phyloP scores from a whole-genome alignment of 2,888 invertebrate species.

The Spodoptera exigua region DNA sequence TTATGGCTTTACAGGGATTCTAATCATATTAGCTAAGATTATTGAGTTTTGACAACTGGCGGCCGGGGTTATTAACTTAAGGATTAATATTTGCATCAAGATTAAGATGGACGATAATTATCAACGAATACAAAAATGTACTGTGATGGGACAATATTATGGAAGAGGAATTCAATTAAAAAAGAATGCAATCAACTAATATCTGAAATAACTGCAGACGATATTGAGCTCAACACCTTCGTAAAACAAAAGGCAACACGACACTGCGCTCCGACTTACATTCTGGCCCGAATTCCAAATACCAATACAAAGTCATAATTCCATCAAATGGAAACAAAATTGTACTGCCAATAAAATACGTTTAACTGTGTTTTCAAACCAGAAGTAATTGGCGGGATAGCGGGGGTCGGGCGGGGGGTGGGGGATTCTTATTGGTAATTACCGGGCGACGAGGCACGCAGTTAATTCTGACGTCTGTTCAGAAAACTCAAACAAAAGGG shows the following conservation, averaged over 20 bases:
- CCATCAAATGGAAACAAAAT: conserved; percentile 54
- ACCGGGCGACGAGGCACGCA: conserved; percentile 66
- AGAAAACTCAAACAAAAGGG: conserved; percentile 79
- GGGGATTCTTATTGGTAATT: conserved; percentile 70
- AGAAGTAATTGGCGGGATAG: conserved; percentile 64
- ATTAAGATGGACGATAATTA: conserved; percentile 15
- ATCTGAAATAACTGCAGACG: neutral
- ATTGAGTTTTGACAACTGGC: conserved; percentile 38
- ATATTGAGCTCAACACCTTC: conserved; percentile 6
- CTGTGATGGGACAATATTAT: neutral
- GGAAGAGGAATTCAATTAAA: neutral
- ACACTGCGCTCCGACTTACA: conserved; percentile 1
- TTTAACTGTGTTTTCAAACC: conserved; percentile 64
- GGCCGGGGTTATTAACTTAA: conserved; percentile 23
- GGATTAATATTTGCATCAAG: conserved; percentile 10
- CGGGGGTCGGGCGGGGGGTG: conserved; percentile 22
- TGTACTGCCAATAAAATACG: conserved; percentile 61
- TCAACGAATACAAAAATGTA: no score
- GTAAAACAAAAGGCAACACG: neutral
- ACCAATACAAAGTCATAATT: conserved; percentile 55
- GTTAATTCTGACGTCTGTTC: conserved; percentile 71
- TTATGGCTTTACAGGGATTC: conserved; percentile 50
- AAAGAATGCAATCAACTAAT: neutral
- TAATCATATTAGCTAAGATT: conserved; percentile 54
- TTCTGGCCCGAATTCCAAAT: conserved; percentile 34